phyloP scores from a whole-genome alignment of 35 echinoderm and acorn worm species.

The Strongylocentrotus purpuratus region DNA sequence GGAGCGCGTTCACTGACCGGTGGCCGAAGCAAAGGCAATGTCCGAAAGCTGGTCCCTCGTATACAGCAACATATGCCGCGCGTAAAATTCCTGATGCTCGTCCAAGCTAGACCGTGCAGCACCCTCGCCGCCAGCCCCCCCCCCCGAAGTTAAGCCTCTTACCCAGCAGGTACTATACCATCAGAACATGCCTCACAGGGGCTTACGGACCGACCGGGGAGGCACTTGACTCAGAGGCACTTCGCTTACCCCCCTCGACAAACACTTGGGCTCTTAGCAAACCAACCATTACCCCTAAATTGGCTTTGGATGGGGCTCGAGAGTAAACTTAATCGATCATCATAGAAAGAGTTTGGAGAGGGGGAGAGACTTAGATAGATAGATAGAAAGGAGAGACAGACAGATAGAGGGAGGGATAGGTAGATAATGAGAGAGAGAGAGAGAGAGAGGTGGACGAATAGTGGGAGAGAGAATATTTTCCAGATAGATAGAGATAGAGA shows the following conservation, averaged over 20 bases:
- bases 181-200: not conserved
- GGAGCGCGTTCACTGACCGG: not conserved
- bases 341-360: not conserved
- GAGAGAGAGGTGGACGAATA: not conserved
- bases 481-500: not conserved
- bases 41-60: not conserved
- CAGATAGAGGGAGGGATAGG: not conserved
- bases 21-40: not conserved
- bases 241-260: not conserved
- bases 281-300: not conserved
- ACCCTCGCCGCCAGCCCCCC: too few species aligned
- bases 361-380: not conserved
- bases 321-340: not conserved
- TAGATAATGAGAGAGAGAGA: not conserved
- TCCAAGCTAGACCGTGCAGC: not conserved
- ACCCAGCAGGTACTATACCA: not conserved
- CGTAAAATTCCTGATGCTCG: not conserved
- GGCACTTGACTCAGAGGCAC: not conserved
- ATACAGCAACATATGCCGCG: not conserved
- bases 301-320: not conserved
- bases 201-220: not conserved
- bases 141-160: not conserved
- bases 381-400: not conserved
- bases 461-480: too few species aligned
- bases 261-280: not conserved